Percentiles rank a stretch among this genome's conserved stretches.
Conservation (phyloP, 1,140 invertebrate species). For the Trigoniulus corallinus region DNA sequence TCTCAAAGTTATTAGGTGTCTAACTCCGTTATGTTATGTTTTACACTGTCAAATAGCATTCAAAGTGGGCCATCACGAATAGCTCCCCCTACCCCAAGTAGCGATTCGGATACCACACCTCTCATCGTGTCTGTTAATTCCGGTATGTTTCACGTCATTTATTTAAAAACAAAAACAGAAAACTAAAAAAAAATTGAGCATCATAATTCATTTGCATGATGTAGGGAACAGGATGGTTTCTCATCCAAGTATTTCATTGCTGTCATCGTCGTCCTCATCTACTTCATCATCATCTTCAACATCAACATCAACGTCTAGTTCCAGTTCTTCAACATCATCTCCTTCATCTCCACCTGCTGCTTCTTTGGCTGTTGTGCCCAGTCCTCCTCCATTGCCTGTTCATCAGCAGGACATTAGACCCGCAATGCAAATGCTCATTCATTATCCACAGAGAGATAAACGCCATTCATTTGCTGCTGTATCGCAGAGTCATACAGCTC, state of each 20-base stretch:
- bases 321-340: slow-evolving; percentile 10
- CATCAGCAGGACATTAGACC: slow-evolving; percentile 1
- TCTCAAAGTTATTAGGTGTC: no score
- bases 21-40: no score
- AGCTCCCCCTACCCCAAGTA: slow-evolving; percentile 42
- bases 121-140: no score
- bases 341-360: slow-evolving; percentile 9
- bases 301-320: slow-evolving; percentile 30
- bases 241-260: slow-evolving; percentile 21
- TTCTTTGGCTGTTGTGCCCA: slow-evolving; percentile 8
- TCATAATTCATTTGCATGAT: neutral
- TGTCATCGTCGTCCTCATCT: slow-evolving; percentile 8
- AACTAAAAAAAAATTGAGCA: neutral
- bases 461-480: slow-evolving; percentile 19
- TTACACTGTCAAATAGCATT: no score
- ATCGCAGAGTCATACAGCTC: no score
- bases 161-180: neutral
- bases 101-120: slow-evolving; percentile 28
- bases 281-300: slow-evolving; percentile 24
- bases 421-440: neutral
- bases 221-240: slow-evolving; percentile 16
- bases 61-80: slow-evolving; percentile 42
- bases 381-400: neutral
- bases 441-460: slow-evolving; percentile 18
- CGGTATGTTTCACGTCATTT: no score